phyloP scores from a whole-genome alignment of 2,113 vertebrate genomes.

The Motacilla tschutschensis region DNA sequence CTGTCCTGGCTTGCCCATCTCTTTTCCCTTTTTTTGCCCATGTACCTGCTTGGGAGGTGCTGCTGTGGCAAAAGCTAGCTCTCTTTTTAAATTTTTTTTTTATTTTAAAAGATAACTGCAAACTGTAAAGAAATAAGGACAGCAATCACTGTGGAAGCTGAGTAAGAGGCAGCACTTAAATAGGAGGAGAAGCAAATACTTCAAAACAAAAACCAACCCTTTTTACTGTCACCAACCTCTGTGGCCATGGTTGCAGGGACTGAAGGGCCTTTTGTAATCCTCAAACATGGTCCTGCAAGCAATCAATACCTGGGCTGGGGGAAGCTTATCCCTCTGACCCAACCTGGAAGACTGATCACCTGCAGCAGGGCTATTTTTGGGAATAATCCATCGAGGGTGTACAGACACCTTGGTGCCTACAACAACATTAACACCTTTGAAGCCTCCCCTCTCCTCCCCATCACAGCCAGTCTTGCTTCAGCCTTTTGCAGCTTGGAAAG shows the following conservation, averaged over 20 bases:
- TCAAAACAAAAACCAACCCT: not conserved
- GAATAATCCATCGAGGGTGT: conserved; percentile 58
- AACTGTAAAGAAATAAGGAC: not conserved
- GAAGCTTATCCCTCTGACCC: conserved; percentile 33
- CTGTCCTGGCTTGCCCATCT: not conserved
- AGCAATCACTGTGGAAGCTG: not conserved
- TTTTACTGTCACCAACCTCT: not conserved
- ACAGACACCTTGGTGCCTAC: conserved; percentile 21
- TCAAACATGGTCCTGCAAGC: conserved; percentile 9
- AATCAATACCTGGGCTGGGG: conserved; percentile 31
- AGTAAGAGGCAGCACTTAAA: not conserved
- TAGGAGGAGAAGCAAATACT: not conserved
- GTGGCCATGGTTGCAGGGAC: not conserved
- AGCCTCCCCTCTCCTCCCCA: not conserved
- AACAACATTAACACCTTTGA: not conserved
- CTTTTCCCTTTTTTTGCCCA: not conserved
- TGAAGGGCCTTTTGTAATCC: not conserved
- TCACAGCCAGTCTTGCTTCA: not conserved
- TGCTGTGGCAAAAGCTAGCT: not conserved
- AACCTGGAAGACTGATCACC: conserved; percentile 52
- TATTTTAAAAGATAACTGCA: not conserved
- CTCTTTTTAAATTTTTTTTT: not conserved
- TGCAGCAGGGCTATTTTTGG: conserved; percentile 15
- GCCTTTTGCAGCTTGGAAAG: not conserved
- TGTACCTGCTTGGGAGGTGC: not conserved